Evolutionary conservation across 2,113 vertebrate species (phyloP).

Genomic region (Sylvilagus bachmani): DNA sequence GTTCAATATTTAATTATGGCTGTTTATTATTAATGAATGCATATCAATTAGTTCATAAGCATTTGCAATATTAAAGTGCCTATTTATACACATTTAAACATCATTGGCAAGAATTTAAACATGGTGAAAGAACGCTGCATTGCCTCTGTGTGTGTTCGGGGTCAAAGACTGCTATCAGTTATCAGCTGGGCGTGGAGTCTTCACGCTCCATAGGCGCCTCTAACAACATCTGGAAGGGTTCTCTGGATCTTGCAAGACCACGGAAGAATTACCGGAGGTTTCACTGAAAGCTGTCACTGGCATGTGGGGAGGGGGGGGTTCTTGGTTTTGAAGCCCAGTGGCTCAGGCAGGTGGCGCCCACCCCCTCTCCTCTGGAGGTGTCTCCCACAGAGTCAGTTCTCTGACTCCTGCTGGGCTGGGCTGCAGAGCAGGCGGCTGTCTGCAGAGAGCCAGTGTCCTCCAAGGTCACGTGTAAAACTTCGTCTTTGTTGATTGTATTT

Average conservation of each 20-base stretch:
- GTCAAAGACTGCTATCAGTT: not conserved
- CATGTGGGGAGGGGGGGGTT: not conserved
- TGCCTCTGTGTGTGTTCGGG: not conserved
- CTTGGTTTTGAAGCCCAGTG: not conserved
- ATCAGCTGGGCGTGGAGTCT: not conserved
- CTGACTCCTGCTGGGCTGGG: not conserved
- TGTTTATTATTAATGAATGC: too few species aligned
- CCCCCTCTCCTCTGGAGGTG: not conserved
- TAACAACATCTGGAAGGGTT: not conserved
- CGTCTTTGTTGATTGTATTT: constrained; percentile 5
- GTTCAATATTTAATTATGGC: too few species aligned
- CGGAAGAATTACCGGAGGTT: not conserved
- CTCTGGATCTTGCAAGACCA: not conserved
- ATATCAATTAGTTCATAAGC: too few species aligned
- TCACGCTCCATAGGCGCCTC: not conserved
- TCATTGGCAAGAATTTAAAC: not conserved
- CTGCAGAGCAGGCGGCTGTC: not conserved
- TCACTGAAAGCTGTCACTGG: not conserved
- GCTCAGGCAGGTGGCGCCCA: not conserved
- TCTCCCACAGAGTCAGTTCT: not conserved
- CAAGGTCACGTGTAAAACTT: not conserved
- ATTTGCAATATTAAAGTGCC: not conserved
- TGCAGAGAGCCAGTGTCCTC: not conserved
- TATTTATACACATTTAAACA: not conserved
- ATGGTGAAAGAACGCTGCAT: not conserved